Conservation (phyloP, 2,113 vertebrate species). For the Saccopteryx bilineata region DNA sequence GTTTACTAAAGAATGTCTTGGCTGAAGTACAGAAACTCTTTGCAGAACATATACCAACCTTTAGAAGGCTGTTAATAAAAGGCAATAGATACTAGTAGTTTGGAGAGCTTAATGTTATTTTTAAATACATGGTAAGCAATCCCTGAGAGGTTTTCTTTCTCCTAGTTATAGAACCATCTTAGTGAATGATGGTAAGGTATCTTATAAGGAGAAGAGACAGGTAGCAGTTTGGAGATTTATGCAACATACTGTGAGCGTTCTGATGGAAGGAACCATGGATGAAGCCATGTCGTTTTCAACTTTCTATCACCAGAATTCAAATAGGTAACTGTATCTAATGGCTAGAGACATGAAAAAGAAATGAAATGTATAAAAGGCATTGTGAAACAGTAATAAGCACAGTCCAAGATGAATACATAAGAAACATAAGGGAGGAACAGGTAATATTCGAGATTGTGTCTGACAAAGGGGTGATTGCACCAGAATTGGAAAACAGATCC, state of each 20-base stretch:
- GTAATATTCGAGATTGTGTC: neutral
- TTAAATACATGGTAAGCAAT: neutral
- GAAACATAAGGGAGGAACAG: neutral
- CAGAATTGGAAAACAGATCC: neutral
- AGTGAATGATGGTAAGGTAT: neutral
- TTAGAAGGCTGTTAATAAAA: neutral
- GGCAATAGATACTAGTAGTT: neutral
- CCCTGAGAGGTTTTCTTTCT: neutral
- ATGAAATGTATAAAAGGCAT: neutral
- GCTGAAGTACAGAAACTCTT: neutral
- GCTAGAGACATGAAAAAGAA: neutral
- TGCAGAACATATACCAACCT: neutral
- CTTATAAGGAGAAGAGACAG: neutral
- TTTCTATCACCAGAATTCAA: neutral
- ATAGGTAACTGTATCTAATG: neutral
- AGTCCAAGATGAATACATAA: neutral
- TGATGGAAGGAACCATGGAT: neutral
- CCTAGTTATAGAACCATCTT: neutral
- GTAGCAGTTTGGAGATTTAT: neutral
- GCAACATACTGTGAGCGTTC: neutral
- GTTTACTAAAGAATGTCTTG: neutral
- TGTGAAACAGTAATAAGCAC: neutral
- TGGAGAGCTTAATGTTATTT: neutral
- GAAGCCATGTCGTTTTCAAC: neutral
- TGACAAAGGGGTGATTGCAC: neutral